Base-by-base conservation (phyloP, 1,140 invertebrate species). In the Neotoxoptera formosana region DNA sequence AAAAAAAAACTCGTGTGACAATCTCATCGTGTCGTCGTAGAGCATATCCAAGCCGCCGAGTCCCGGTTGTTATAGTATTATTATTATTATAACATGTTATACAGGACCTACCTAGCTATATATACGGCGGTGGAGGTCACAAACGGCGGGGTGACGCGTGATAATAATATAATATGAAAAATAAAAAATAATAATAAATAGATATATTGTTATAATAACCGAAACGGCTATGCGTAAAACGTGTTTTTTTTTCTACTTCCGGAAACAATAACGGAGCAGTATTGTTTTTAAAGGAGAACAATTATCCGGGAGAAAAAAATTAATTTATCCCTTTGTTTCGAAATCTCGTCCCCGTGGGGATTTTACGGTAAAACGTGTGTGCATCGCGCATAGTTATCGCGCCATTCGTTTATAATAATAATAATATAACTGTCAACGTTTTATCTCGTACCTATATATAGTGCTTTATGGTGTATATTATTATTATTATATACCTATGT, bases 141-240 rank as follows among this genome's bases (percentile, higher is more conserved):
- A 60, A 41, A 90, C 36, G 11, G 53, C 36, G 11, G 88, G 88
- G 53, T 9, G 53, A 41, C 21, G 36, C 25, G 36, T 25, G 30
- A 56, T 36, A 7, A 47, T 47, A 47, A 47, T 47, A n/a, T n/a
- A 41, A 41, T 53, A 53, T 53, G 25, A 8, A 30, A 48, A 47
- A 48, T 51, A 51, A 88, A 56, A 89, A 90, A 90, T 41, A 41
- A 41, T 41, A 41, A 41, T n/a, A n/a, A n/a, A n/a, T n/a, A n/a
- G n/a, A 51, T 56, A 56, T 34, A 56, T 90, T 90, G 51, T 90
- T 90, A 90, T 60, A 90, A 60, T 60, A 90, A 90, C 51, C 30
- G 88, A 60, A 90, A 56, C 53, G 30, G 51, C 30, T 41, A 76
- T 56, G 23, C n/a, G 60, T n/a, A 60, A 90, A 90, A 60, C 56